Percentiles rank a stretch among this genome's conserved stretches.
These are phyloP conservation scores for Acrobeloides nanus DNA, from an alignment of 2,888 invertebrate genomes.

Conservation along the genomic window DNA sequence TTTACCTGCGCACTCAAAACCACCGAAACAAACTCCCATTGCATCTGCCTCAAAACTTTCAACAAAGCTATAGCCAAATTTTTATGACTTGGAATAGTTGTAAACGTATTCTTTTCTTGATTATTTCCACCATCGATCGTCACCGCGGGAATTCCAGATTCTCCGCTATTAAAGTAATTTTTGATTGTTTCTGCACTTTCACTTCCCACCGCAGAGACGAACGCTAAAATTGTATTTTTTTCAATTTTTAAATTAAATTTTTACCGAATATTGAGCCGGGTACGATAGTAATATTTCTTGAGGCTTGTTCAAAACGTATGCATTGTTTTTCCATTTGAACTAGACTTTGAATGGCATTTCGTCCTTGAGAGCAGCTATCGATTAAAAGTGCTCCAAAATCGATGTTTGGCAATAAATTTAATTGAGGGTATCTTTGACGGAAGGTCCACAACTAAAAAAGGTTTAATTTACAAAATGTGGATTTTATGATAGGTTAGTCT, in stretches of 20 bases:
- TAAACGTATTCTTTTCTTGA: conserved; percentile 19
- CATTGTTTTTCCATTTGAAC: conserved; percentile 11
- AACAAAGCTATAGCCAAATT: conserved; percentile 39
- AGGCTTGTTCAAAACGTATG: conserved; percentile 1
- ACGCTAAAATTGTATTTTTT: conserved; percentile 16
- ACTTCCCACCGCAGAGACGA: conserved; percentile 17
- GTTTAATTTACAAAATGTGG: too few species aligned
- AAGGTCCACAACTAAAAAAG: conserved; percentile 40
- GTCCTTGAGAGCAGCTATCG: conserved; percentile 38
- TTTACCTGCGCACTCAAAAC: conserved; percentile 38
- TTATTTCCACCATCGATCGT: conserved; percentile 31
- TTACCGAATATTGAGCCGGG: conserved; percentile 8
- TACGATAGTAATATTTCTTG: conserved; percentile 8
- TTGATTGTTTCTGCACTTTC: too few species aligned
- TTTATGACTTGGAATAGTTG: conserved; percentile 34
- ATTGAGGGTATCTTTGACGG: conserved; percentile 40
- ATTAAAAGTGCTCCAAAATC: conserved; percentile 46
- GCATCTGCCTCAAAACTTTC: conserved; percentile 34
- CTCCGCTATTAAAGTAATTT: conserved; percentile 38
- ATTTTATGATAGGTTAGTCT: too few species aligned
- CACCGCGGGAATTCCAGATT: conserved; percentile 35
- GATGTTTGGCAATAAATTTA: conserved; percentile 33
- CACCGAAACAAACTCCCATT: conserved; percentile 46
- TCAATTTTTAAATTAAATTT: not conserved
- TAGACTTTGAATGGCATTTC: conserved; percentile 24